A percentile compares a stretch with the other conserved stretches of the same genome.
Evolutionary conservation across 1,140 invertebrate genomes (phyloP).

Genomic region (Lordiphosa collinella): DNA sequence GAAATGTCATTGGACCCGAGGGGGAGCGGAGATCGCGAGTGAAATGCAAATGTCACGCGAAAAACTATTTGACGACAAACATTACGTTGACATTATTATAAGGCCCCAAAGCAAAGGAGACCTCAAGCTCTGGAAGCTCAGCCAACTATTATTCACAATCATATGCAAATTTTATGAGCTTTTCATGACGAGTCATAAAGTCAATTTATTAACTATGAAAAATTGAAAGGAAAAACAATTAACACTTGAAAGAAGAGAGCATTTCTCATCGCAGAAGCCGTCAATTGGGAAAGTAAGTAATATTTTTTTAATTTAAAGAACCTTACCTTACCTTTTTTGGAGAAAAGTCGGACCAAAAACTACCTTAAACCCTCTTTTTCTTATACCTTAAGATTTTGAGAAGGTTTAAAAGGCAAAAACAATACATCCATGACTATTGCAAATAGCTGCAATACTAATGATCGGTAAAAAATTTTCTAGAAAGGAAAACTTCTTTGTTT

Average conservation of each 20-base stretch:
- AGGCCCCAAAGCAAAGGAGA: constrained; percentile 22
- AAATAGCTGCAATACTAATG: too few species aligned
- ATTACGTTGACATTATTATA: constrained; percentile 75
- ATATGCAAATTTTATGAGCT: constrained; percentile 66
- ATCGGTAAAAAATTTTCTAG: too few species aligned
- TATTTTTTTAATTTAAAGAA: too few species aligned
- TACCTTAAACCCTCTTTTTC: too few species aligned
- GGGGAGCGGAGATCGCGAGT: constrained; percentile 24
- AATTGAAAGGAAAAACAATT: constrained; percentile 61
- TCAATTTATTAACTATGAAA: constrained; percentile 64
- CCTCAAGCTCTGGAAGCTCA: constrained; percentile 19
- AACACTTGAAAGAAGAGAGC: constrained; percentile 35
- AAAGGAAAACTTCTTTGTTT: too few species aligned
- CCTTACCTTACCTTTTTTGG: too few species aligned
- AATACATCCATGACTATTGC: too few species aligned
- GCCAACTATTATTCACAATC: constrained; percentile 31
- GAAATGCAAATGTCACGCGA: constrained; percentile 77
- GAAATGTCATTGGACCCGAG: constrained; percentile 70
- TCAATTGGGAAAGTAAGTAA: too few species aligned
- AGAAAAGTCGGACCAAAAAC: too few species aligned
- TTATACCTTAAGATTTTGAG: too few species aligned
- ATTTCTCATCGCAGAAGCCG: too few species aligned
- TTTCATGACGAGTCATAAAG: constrained; percentile 58
- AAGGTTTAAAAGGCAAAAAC: too few species aligned
- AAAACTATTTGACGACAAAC: constrained; percentile 74